Evolutionary conservation across 1,140 invertebrate species (phyloP).

Genomic region (Schmidtea mediterranea): DNA sequence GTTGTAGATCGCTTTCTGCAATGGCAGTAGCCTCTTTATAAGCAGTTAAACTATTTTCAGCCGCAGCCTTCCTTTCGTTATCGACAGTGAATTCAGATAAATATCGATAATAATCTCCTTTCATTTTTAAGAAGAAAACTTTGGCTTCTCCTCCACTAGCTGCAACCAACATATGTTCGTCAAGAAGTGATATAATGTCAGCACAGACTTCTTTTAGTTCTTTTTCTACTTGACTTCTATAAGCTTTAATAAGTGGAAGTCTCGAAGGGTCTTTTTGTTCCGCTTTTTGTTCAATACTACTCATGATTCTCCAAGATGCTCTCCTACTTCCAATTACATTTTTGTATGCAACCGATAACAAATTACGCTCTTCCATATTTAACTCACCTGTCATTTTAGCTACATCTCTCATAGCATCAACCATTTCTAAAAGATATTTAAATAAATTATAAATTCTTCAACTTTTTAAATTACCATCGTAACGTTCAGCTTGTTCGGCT

Average conservation of each 20-base stretch:
- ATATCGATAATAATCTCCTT: slow-evolving; percentile 89
- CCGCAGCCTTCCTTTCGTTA: slow-evolving; percentile 68
- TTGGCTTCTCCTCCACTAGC: background rate
- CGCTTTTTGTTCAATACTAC: slow-evolving; percentile 1
- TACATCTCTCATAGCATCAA: slow-evolving; percentile 18
- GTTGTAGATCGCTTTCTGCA: slow-evolving; percentile 74
- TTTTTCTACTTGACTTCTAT: slow-evolving; percentile 46
- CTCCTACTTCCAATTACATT: slow-evolving; percentile 85
- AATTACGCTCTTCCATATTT: slow-evolving; percentile 55
- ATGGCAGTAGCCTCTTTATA: slow-evolving; percentile 87
- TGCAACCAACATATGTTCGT: slow-evolving; percentile 44
- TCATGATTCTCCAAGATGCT: slow-evolving; percentile 65
- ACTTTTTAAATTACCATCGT: slow-evolving; percentile 18
- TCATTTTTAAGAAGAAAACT: slow-evolving; percentile 6
- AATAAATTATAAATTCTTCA: background rate
- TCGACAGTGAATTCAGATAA: slow-evolving; percentile 86
- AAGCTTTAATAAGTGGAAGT: slow-evolving; percentile 10
- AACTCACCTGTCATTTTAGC: slow-evolving; percentile 11
- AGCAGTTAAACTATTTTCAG: slow-evolving; percentile 70
- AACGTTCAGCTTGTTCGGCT: slow-evolving; percentile 25
- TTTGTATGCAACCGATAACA: slow-evolving; percentile 87
- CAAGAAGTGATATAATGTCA: slow-evolving; percentile 68
- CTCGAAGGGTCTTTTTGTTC: too few relatives aligned
- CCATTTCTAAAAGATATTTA: slow-evolving; percentile 14
- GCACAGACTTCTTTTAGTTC: slow-evolving; percentile 82